Percentiles rank a stretch among this genome's conserved stretches.
Conservation (phyloP, 1,140 invertebrate genomes). For the Bombus sibiricus region DNA sequence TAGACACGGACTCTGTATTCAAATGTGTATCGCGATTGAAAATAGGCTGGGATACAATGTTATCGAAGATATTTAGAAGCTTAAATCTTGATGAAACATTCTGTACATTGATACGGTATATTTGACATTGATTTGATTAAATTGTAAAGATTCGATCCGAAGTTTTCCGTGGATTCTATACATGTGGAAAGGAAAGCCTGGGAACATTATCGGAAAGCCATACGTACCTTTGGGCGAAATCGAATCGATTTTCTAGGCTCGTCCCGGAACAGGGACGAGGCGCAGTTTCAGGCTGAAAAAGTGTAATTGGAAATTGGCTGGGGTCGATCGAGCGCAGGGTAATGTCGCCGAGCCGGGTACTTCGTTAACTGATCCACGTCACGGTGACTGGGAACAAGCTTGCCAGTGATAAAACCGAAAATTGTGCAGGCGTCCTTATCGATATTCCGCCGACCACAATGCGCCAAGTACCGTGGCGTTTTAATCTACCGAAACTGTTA, state of each 20-base stretch:
- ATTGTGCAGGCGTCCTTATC: constrained; percentile 35
- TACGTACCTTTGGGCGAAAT: background rate
- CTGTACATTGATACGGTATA: no score
- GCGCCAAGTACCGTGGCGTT: background rate
- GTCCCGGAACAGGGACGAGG: background rate
- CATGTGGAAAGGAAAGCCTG: background rate
- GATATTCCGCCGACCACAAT: constrained; percentile 18
- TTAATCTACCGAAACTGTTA: constrained; percentile 13
- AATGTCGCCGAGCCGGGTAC: constrained; percentile 20
- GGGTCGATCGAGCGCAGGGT: constrained; percentile 25
- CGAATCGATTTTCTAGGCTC: background rate
- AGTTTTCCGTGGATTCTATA: no score
- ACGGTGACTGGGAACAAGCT: constrained; percentile 37
- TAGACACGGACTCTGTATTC: no score
- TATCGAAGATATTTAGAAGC: no score
- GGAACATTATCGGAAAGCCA: background rate
- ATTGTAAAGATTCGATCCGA: no score
- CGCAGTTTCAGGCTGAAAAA: constrained; percentile 8
- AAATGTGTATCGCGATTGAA: no score
- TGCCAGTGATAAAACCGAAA: constrained; percentile 34
- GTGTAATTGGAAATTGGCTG: constrained; percentile 41
- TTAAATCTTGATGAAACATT: no score
- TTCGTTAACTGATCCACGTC: constrained; percentile 48
- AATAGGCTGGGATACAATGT: no score
- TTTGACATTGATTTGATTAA: no score